phyloP scores from a whole-genome alignment of 1,140 invertebrate genomes.

The Pseudomyrmex sp. region DNA sequence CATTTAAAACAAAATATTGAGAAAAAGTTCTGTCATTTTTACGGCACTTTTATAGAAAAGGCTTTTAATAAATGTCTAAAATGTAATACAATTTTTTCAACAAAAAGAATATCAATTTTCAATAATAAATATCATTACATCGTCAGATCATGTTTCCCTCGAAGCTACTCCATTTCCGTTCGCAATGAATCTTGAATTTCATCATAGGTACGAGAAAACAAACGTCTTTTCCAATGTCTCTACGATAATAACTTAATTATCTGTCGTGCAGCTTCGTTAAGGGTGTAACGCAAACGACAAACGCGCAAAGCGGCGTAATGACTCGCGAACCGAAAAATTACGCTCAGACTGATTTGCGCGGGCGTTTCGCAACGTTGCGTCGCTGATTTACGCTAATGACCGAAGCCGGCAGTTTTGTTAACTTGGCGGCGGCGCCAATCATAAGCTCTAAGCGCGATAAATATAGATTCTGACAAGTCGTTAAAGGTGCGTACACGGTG shows the following conservation, averaged over 20 bases:
- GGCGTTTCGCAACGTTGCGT: constrained; percentile 22
- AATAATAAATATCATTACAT: background rate
- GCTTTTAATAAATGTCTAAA: no score
- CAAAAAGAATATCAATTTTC: constrained; percentile 14
- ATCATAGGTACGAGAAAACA: background rate
- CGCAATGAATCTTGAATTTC: constrained; percentile 14
- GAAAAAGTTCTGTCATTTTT: background rate
- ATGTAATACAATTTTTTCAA: no score
- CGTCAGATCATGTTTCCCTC: background rate
- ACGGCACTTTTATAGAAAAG: background rate
- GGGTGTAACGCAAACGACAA: background rate
- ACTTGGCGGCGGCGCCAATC: constrained; percentile 53
- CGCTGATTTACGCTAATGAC: constrained; percentile 72
- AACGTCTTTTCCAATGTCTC: background rate
- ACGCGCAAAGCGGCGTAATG: constrained; percentile 14
- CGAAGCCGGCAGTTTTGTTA: constrained; percentile 62
- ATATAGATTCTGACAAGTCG: constrained; percentile 69
- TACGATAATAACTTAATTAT: constrained; percentile 49
- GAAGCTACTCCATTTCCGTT: constrained; percentile 25
- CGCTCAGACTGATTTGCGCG: constrained; percentile 15
- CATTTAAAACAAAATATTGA: background rate
- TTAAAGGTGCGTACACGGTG: constrained; percentile 54
- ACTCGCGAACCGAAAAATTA: constrained; percentile 24
- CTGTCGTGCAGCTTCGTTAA: constrained; percentile 20
- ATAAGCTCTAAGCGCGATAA: constrained; percentile 68